Evolutionary conservation across 30 jellyfish, hydroid and myxozoan genomes (phyloP), one percentile per base, ranked within the genome.

Genomic region (Aurelia sp.): DNA sequence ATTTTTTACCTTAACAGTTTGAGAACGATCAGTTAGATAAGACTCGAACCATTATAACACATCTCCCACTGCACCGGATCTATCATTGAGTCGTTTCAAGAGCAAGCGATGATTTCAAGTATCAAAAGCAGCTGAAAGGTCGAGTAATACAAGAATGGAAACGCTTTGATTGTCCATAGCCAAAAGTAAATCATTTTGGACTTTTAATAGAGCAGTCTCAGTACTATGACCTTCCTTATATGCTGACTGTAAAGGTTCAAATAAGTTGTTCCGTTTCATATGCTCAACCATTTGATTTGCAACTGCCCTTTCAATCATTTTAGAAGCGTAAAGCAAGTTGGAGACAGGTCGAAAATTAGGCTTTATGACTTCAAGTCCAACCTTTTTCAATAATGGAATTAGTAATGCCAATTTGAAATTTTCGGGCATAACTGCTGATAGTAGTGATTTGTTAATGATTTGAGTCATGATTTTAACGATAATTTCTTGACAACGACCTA

Each of bases 331-430:
- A 41, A 88, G 88, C 69, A 83, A 60, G 80, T 83, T 83, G 35
- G 86, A 82, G 64, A 82, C 85, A 22, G 91, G 91, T 52, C 91
- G 76, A 64, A 82, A 82, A 67, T 82, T 82, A 41, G 87, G 48
- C 78, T 68, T 83, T 20, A 60, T 47, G n/a, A 60, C 8, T 40
- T 83, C 80, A 83, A 83, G 92, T 31, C 87, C 86, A 83, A n/a
- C 16, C 79, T 83, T 83, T 53, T 81, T 83, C 6, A 83, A 22
- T 27, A 72, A 19, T 13, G 88, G 92, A 70, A 63, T 68, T 12
- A 72, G 59, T 12, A 33, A 12, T 13, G 87, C 92, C 67, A 58
- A 30, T 17, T 83, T 83, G 24, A 68, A 68, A 50, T 53, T 72
- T 24, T 20, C 50, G 30, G 91, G 82, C 64, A 81, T 57, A 51